Conservation (phyloP, 1,140 invertebrate species). For the Ceratoteleas bidentatus region DNA sequence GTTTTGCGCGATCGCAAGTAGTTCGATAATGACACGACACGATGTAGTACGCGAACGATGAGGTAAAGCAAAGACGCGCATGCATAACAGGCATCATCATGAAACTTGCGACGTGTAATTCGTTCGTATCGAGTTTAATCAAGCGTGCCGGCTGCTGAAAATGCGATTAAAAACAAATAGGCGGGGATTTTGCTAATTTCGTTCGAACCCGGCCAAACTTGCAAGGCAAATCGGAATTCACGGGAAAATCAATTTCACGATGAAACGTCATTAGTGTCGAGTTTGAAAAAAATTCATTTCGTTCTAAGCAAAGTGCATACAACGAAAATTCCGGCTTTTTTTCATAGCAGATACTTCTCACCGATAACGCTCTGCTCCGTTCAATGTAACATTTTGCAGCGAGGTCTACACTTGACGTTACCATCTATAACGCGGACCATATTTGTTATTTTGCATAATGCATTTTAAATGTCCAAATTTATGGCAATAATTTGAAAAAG, state of each 20-base stretch:
- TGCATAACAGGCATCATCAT: conserved; percentile 23
- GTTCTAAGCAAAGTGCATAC: no score
- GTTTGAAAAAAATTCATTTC: no score
- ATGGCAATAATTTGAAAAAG: no score
- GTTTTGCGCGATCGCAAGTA: conserved; percentile 39
- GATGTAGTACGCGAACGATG: conserved; percentile 21
- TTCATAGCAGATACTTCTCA: no score
- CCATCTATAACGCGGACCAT: no score
- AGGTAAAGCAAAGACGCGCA: conserved; percentile 34
- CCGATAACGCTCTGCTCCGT: no score
- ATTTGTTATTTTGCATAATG: no score
- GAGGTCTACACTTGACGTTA: no score
- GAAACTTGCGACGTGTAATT: conserved; percentile 34
- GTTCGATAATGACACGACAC: conserved; percentile 52
- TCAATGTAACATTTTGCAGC: no score
- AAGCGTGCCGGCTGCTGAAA: conserved; percentile 6
- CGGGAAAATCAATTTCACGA: not conserved
- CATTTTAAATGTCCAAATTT: no score
- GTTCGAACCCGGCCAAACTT: not conserved
- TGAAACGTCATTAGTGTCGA: not conserved
- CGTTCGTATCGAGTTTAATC: conserved; percentile 39
- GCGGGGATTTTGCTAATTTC: conserved; percentile 1
- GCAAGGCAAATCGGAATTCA: not conserved
- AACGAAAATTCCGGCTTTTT: no score
- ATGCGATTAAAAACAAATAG: conserved; percentile 18